Evolutionary conservation across 2,797 vertebrate genomes (phyloP), one percentile per base, ranked within the genome.

Genomic region (Periparus ater): DNA sequence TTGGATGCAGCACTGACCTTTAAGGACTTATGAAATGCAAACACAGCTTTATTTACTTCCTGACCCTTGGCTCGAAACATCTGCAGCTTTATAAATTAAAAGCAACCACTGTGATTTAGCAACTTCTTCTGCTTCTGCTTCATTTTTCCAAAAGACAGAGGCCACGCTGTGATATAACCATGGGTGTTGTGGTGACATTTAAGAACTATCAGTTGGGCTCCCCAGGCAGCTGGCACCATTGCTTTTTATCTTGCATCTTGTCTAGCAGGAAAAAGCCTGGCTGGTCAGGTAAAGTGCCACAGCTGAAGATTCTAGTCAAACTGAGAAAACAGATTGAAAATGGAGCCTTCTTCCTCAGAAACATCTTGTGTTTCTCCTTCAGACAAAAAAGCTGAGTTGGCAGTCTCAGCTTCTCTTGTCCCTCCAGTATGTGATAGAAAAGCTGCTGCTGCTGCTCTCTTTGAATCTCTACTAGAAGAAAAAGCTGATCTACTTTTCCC

Each of bases 121-220:
- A 79, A 62, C 29, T 84, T 57, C 51, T 67, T 84, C 73, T 88
- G 80, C 70, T 54, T 29, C 76, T 79, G 68, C 68, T 63, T 88
- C 50, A 68, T 81, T 94, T 71, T 96, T 80, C 89, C 92, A 93
- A 73, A 88, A 96, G 85, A 83, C 6, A 3, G 63, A 66, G 48
- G 27, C 62, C 82, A 55, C 1, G 7, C 77, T 96, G 51, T 90
- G 90, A 90, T 86, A 53, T 89, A 91, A 85, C 45, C 13, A 9
- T 12, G 42, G 55, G 42, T 48, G 45, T 51, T 81, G 80, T n/a
- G 55, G n/a, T 95, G 90, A 91, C 21, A 23, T 72, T 62, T 71
- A 85, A 91, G 80, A 91, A 58, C 40, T 60, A 51, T 25, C 23
- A 9, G 27, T 6, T 86, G 40, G 58, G 29, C 34, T 85, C 38